phyloP scores from a whole-genome alignment of 64 coral and sea anemone genomes.

The Montipora sp. region DNA sequence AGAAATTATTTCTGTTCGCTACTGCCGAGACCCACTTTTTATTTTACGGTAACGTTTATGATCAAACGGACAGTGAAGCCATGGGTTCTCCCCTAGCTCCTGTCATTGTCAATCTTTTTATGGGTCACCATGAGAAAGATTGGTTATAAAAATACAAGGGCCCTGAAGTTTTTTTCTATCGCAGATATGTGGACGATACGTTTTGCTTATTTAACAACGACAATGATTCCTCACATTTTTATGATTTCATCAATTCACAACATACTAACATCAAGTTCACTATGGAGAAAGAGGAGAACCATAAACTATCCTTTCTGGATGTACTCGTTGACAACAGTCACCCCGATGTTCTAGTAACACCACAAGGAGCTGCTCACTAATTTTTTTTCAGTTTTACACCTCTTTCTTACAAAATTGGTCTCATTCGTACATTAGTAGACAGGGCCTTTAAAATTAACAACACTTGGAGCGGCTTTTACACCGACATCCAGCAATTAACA shows the following conservation, averaged over 20 bases:
- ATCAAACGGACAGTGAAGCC: conserved; percentile 40
- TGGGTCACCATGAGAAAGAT: background rate
- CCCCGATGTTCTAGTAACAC: too few relatives aligned
- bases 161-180: conserved; percentile 36
- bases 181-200: conserved; percentile 8
- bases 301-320: too few relatives aligned
- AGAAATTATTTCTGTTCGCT: conserved; percentile 41
- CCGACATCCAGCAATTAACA: background rate
- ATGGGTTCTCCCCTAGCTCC: conserved; percentile 53
- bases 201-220: too few relatives aligned
- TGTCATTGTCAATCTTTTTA: conserved; percentile 26
- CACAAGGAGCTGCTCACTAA: background rate
- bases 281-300: too few relatives aligned
- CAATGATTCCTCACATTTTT: too few relatives aligned
- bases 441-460: background rate
- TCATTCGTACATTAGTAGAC: too few relatives aligned
- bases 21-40: background rate
- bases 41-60: conserved; percentile 28
- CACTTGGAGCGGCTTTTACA: too few relatives aligned
- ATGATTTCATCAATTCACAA: too few relatives aligned
- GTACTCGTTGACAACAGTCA: too few relatives aligned
- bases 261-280: too few relatives aligned
- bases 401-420: too few relatives aligned
- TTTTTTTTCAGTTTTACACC: background rate
- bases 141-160: conserved; percentile 33